phyloP scores from a whole-genome alignment of 2,888 invertebrate genomes.

The Drosophila macrospina region DNA sequence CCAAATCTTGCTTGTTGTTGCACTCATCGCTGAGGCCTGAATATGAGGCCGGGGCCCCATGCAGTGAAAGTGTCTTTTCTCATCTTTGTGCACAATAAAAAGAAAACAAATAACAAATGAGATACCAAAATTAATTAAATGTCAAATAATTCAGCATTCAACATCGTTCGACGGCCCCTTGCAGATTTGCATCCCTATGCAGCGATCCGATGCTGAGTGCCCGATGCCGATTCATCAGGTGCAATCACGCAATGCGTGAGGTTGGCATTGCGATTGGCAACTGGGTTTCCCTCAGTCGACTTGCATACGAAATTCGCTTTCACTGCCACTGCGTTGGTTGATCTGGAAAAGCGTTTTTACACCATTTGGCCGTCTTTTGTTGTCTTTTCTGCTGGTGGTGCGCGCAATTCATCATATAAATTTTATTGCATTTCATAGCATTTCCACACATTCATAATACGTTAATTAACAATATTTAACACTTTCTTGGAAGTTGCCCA shows the following conservation, averaged over 20 bases:
- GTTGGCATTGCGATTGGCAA: constrained; percentile 9
- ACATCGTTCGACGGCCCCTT: constrained; percentile 33
- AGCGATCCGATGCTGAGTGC: neutral
- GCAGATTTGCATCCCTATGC: constrained; percentile 63
- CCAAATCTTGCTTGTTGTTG: constrained; percentile 28
- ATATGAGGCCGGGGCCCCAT: constrained; percentile 35
- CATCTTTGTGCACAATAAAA: constrained; percentile 54
- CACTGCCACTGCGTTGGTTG: constrained; percentile 61
- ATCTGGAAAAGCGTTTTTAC: constrained; percentile 77
- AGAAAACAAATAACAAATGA: constrained; percentile 22
- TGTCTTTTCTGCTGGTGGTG: constrained; percentile 24
- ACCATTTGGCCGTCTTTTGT: constrained; percentile 50
- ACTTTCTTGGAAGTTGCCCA: constrained; percentile 53
- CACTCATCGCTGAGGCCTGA: constrained; percentile 26
- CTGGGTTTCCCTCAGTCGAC: constrained; percentile 9
- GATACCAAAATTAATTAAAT: constrained; percentile 71
- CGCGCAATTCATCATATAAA: constrained; percentile 52
- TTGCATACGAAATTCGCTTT: constrained; percentile 75
- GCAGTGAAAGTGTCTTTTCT: constrained; percentile 78
- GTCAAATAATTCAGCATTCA: constrained; percentile 75
- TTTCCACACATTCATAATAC: constrained; percentile 73
- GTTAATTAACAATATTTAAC: constrained; percentile 72
- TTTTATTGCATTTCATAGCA: constrained; percentile 55
- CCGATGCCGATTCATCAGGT: neutral
- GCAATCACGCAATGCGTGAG: constrained; percentile 65